phyloP scores from a whole-genome alignment of 1,140 invertebrate genomes.

The Streblospio benedicti region DNA sequence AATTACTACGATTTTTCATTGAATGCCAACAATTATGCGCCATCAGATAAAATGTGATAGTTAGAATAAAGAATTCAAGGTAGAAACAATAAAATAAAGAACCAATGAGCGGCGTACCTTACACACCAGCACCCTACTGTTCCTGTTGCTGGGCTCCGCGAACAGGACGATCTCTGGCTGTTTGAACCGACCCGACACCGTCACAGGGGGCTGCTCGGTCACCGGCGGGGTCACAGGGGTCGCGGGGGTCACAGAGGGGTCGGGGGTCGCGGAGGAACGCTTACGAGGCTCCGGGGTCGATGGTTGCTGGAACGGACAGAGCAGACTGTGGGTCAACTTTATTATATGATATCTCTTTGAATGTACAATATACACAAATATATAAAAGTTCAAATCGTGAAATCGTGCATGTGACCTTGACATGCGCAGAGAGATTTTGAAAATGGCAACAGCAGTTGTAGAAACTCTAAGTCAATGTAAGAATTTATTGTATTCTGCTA shows the following conservation, averaged over 20 bases:
- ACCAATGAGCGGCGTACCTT: constrained; percentile 32
- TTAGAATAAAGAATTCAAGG: background rate
- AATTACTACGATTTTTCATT: no score
- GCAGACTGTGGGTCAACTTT: no score
- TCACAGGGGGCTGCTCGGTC: constrained; percentile 44
- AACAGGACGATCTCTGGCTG: constrained; percentile 72
- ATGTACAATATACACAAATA: no score
- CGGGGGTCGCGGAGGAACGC: constrained; percentile 54
- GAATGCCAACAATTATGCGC: no score
- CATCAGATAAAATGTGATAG: constrained; percentile 6
- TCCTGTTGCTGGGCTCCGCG: constrained; percentile 58
- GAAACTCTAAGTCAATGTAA: no score
- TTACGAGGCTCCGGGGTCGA: constrained; percentile 50
- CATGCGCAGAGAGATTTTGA: no score
- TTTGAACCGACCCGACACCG: constrained; percentile 50
- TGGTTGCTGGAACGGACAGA: no score
- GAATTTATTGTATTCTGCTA: no score
- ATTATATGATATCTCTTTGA: no score
- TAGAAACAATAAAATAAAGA: background rate
- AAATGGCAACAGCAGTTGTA: no score
- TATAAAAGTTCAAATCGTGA: no score
- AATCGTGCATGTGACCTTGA: no score
- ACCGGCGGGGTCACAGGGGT: background rate
- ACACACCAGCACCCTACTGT: constrained; percentile 63
- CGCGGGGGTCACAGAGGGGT: constrained; percentile 47